phyloP scores from a whole-genome alignment of 2,797 vertebrate genomes.

The Gallinago nigripennis region DNA sequence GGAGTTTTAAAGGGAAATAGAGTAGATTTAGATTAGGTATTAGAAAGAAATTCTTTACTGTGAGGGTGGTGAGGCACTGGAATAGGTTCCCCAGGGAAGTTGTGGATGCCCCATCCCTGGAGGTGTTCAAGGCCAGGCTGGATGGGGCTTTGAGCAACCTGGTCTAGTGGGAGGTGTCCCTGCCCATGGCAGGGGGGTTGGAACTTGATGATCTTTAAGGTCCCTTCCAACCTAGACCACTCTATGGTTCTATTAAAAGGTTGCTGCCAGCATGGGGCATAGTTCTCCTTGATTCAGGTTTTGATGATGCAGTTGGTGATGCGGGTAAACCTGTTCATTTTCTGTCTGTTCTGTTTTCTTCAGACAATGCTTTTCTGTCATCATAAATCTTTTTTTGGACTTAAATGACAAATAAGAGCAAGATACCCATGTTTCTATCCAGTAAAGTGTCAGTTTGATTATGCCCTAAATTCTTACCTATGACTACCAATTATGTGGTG shows the following conservation, averaged over 20 bases:
- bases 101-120: too few relatives aligned
- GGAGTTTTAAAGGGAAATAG: too few relatives aligned
- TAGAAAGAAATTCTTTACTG: too few relatives aligned
- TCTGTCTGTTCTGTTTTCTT: not conserved
- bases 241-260: not conserved
- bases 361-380: not conserved
- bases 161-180: too few relatives aligned
- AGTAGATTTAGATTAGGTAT: too few relatives aligned
- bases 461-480: not conserved
- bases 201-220: too few relatives aligned
- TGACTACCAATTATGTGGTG: not conserved
- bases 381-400: not conserved
- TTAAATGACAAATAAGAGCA: not conserved
- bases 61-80: too few relatives aligned
- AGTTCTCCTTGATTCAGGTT: not conserved
- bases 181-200: too few relatives aligned
- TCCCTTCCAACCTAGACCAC: too few relatives aligned
- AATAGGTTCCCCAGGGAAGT: too few relatives aligned
- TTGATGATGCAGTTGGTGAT: rapidly evolving
- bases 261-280: rapidly evolving
- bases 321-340: not conserved
- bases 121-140: too few relatives aligned
- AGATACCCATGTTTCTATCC: not conserved
- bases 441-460: not conserved
- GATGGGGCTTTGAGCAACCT: too few relatives aligned